Evolutionary conservation across 2,113 vertebrate species (phyloP), one percentile per base, ranked within the genome.

Genomic region (Manacus vitellinus): DNA sequence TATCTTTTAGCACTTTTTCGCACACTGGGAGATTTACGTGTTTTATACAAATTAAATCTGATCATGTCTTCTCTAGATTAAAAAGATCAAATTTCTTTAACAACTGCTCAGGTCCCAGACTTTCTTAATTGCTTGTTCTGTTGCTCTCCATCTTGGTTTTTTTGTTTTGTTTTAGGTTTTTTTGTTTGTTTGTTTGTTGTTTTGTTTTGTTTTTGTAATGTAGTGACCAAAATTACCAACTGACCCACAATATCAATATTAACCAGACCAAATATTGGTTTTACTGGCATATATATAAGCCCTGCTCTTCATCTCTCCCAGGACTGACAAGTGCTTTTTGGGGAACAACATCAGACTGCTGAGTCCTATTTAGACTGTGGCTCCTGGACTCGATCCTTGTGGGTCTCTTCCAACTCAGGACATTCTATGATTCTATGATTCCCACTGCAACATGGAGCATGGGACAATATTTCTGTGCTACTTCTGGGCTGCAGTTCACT

Each of bases 361-460:
- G 35, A 76, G n/a, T 25, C 5, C 3, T 27, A 4, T 39, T 65
- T 14, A 43, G 30, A 27, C 79, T 1, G 0, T 1, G 7, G 17
- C 14, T 73, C 7, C 0, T 25, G 39, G 23, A 30, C 7, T 67
- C 0, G 0, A 8, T 47, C 46, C 25, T 41, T 31, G 30, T 23
- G 30, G 30, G 5, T 63, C 12, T 9, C 61, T 35, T 31, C 41
- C 25, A 49, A 0, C 30, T 43, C 30, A 49, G 65, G 55, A 37
- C 12, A 37, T 63, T 56, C 22, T 35, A 28, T n/a, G 37, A 23
- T 46, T 59, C 31, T 24, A 3, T 41, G 41, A 49, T 43, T 90
- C 56, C 49, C 56, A 8, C 24, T 54, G 41, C 27, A 71, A 19
- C 17, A 1, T 1, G 12, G 23, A 65, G 27, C 10, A 1, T 8